A percentile compares a stretch with the other conserved stretches of the same genome.
Conservation (phyloP, 2,797 vertebrate genomes). For the Orientallactaga sibirica region DNA sequence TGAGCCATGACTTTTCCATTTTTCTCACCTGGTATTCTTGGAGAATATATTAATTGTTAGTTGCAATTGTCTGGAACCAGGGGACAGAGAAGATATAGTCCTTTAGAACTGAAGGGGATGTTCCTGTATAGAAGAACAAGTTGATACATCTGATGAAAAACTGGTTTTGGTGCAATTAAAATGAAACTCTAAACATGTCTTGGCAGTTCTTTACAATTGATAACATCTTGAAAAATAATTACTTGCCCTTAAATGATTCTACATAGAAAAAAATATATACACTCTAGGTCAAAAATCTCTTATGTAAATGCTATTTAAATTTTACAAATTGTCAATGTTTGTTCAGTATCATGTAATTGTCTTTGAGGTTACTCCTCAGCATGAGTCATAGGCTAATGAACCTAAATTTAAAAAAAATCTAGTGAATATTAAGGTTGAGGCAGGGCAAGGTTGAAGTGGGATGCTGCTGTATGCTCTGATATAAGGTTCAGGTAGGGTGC, state of each 20-base stretch:
- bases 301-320: constrained; percentile 68
- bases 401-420: not conserved
- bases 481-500: no score
- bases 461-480: not conserved
- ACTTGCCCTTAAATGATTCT: constrained; percentile 68
- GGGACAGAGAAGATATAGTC: not conserved
- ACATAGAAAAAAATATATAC: constrained; percentile 71
- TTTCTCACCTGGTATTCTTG: not conserved
- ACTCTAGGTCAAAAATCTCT: constrained; percentile 47
- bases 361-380: constrained; percentile 19
- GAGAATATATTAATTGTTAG: not conserved
- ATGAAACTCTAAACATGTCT: constrained; percentile 82
- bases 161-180: constrained; percentile 56
- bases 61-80: not conserved
- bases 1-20: not conserved
- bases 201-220: constrained; percentile 75
- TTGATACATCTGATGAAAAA: not conserved
- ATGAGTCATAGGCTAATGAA: not conserved
- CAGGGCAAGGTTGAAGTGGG: no score
- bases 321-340: constrained; percentile 60
- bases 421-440: not conserved
- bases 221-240: constrained; percentile 74
- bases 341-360: constrained; percentile 15
- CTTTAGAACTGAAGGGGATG: not conserved
- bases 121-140: not conserved